Conservation (phyloP, 2,797 vertebrate genomes). For the Thalassophryne amazonica region DNA sequence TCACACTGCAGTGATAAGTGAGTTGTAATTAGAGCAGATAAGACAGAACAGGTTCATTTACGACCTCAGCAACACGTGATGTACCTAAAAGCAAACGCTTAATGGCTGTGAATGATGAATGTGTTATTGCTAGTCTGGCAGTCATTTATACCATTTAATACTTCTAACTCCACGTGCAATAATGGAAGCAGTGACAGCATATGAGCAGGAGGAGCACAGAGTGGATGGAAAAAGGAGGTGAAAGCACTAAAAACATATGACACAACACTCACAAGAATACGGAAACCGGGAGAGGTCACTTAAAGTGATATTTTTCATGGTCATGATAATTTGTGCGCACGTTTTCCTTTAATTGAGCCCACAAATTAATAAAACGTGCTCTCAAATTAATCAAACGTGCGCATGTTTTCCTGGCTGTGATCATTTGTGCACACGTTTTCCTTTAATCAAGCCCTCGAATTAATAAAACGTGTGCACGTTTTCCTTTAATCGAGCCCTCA, state of each 20-base stretch:
- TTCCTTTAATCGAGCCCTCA: no score
- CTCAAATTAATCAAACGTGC: no score
- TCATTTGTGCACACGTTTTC: no score
- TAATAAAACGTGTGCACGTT: no score
- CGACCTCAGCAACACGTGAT: slow-evolving; percentile 34
- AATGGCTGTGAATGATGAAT: slow-evolving; percentile 22
- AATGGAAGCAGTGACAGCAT: slow-evolving; percentile 41
- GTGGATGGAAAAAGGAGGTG: slow-evolving; percentile 27
- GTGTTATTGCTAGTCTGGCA: slow-evolving; percentile 16
- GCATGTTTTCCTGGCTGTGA: no score
- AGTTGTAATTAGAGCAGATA: slow-evolving; percentile 55
- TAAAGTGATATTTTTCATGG: no score
- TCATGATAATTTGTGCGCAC: no score
- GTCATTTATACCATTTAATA: slow-evolving; percentile 49
- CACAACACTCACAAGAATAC: slow-evolving; percentile 59
- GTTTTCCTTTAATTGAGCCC: no score
- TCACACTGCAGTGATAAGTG: slow-evolving; percentile 36
- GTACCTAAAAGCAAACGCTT: slow-evolving; percentile 39
- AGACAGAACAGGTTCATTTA: slow-evolving; percentile 42
- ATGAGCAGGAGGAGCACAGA: slow-evolving; percentile 45
- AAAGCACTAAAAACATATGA: slow-evolving; percentile 20
- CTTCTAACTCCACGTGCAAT: slow-evolving; percentile 44
- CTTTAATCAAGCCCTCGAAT: no score
- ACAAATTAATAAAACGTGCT: no score
- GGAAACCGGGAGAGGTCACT: no score